Evolutionary conservation across 2,888 invertebrate genomes (phyloP), one percentile per base, ranked within the genome.

Genomic region (Plagodis pulveraria): DNA sequence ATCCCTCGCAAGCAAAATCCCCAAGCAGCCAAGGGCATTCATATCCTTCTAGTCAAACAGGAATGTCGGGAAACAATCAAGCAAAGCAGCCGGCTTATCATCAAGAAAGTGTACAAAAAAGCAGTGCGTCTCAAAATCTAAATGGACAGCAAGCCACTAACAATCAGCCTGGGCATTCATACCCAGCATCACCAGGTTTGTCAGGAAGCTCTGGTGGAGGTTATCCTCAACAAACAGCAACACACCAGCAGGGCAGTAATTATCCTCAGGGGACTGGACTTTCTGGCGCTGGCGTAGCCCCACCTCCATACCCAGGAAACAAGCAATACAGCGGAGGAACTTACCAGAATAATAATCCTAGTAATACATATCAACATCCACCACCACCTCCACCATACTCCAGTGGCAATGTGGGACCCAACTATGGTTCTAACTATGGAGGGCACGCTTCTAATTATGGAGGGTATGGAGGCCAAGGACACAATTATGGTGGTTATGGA

Each of bases 21-120:
- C 72, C 74, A 32, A 73, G 66, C 56, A 77, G 76, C 51, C 80
- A 81, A 66, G 76, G 77, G 45, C 89, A 88, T 69, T 86, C 87
- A 7, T 90, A 91, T 73, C 90, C 89, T 43, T 83, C 89, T 7
- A 86, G 86, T 69, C 81, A 84, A 52, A 87, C 86, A 46, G 88
- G 89, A 8, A 71, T 86, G 33, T 88, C 88, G 51, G 89, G 89
- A 42, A 81, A 76, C 56, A 79, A 70, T 62, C 74, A 77, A 62
- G 75, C 82, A 8, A 86, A 84, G 11, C 43, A 81, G 67, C 74
- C 84, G 34, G 57, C 78, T 7, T 65, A 70, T 41, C 71, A 87
- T 66, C 87, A 87, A 76, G 88, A 89, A 70, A 86, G 65, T 72
- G 69, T 89, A 58, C 90, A 88, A 72, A 79, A 73, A 69, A 89